Evolutionary conservation across 2,797 vertebrate species (phyloP), one percentile per base, ranked within the genome.

Genomic region (Sciaenops ocellatus): DNA sequence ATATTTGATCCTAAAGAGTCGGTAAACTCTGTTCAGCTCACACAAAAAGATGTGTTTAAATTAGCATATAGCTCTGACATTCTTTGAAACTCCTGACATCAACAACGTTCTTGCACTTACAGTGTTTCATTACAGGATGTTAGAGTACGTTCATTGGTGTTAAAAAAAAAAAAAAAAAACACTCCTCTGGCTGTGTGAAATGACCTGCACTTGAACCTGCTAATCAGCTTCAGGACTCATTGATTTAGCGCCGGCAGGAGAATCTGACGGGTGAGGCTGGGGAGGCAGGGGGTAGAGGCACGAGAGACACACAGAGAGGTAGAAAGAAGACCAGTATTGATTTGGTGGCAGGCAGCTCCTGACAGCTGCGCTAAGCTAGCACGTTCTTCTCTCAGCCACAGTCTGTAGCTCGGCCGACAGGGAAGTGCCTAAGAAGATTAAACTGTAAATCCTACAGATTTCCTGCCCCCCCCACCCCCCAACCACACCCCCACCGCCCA

Each of bases 391-490:
- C 82, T 85, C 86, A 66, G 74, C 76, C 76, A 48, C 77, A 65
- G 81, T 82, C 82, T 85, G 75, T 82, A 73, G 73, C 73, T 47
- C 38, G 17, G 80, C 74, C 46, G 84, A 85, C 86, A 74, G 85
- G 75, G 76, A 90, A 88, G 82, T 83, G 85, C 80, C 80, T 87
- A 78, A 90, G 64, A 54, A 92, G 89, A 89, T 92, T 91, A 87
- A 83, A 65, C 79, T 82, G 78, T 84, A 90, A 91, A 90, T 90
- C 89, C 85, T 47, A 54, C 76, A 81, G 79, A 92, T 88, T 89
- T 88, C 83, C 89, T 87, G 63, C 64, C 16, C 20, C 47, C 46
- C 34, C 64, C 30, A 30, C 9, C 12, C 42, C 30, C 26, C 8
- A 38, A 38, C 34, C 34, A 38, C 51, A 34, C 0, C 13, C 59